Evolutionary conservation across 2,113 vertebrate species (phyloP).

Genomic region (Ochotona princeps): DNA sequence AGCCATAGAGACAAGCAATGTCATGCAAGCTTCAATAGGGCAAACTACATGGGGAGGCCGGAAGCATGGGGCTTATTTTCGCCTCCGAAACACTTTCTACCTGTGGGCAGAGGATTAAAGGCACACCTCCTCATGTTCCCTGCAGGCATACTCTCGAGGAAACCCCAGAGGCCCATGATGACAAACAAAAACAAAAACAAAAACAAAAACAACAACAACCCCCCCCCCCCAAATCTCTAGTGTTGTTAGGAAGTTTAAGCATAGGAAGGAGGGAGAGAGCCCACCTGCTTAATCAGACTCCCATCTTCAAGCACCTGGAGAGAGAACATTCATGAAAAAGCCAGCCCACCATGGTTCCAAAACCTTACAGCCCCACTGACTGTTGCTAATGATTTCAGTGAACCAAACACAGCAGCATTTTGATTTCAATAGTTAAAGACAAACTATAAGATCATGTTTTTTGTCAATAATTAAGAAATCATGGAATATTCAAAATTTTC

Average conservation of each 20-base stretch:
- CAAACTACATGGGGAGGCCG: not conserved
- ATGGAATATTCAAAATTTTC: constrained; percentile 64
- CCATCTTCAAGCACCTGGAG: not conserved
- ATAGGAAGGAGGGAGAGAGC: not conserved
- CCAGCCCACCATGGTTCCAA: not conserved
- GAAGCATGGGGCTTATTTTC: not conserved
- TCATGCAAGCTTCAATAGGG: not conserved
- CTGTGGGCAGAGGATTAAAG: not conserved
- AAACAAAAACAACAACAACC: no score
- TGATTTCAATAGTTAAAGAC: constrained; percentile 62
- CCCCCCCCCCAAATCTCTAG: no score
- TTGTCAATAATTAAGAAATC: constrained; percentile 74
- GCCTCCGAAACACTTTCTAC: not conserved
- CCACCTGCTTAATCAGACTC: not conserved
- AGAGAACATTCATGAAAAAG: not conserved
- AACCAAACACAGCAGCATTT: not conserved
- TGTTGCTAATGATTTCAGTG: not conserved
- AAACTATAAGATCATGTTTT: constrained; percentile 63
- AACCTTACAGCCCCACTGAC: not conserved
- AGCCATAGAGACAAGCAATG: not conserved
- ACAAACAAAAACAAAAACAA: not conserved
- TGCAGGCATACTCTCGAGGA: not conserved
- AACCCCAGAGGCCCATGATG: not conserved
- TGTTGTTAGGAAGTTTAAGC: not conserved
- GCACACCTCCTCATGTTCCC: not conserved